Conservation (phyloP, 2,113 vertebrate genomes). For the Coptodon rendalli region DNA sequence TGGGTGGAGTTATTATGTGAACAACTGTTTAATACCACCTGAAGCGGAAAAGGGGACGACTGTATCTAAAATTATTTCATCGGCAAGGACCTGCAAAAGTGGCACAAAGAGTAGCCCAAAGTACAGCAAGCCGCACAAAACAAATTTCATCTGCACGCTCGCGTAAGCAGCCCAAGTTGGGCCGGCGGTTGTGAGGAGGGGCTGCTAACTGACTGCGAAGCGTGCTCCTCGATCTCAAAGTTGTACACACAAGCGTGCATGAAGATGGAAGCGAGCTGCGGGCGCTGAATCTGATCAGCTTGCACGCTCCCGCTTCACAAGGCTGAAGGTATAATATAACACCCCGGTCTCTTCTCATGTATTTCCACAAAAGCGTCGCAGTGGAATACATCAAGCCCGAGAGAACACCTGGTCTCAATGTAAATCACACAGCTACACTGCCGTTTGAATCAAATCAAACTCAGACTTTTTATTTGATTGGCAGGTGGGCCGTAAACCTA, state of each 20-base stretch:
- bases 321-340: neutral
- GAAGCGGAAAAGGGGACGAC: neutral
- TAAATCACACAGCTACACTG: neutral
- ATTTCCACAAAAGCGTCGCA: neutral
- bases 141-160: neutral
- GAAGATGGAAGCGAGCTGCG: neutral
- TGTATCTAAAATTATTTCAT: neutral
- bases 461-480: neutral
- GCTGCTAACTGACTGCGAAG: neutral
- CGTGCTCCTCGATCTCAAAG: neutral
- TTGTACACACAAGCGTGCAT: neutral
- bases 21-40: neutral
- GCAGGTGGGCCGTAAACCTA: neutral
- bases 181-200: neutral
- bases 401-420: constrained; percentile 1
- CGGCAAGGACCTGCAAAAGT: neutral
- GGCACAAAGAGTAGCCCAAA: neutral
- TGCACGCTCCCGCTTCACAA: neutral
- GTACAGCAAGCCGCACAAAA: neutral
- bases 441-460: constrained; percentile 1
- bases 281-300: constrained; percentile 1
- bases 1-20: neutral
- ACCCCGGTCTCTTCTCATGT: neutral
- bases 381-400: neutral
- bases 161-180: neutral